Evolutionary conservation across 23 tunicate genomes (phyloP), one percentile per base, ranked within the genome.

Genomic region (Ciona savignyi): DNA sequence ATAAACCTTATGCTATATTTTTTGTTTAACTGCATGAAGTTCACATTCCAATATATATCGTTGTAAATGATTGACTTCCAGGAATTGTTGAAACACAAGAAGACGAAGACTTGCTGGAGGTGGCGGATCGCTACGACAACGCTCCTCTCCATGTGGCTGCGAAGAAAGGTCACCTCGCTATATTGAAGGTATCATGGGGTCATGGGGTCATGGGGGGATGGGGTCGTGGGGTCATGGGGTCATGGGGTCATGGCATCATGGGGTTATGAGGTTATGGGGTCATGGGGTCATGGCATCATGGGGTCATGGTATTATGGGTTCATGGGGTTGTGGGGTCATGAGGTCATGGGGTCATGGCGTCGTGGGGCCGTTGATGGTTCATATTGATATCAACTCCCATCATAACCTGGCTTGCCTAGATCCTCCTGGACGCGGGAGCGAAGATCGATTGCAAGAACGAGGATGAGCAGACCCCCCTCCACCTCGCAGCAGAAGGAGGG

Each of bases 401-500:
- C 23, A 31, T 22, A n/a, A 0, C 0, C 32, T 0, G n/a, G n/a
- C n/a, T n/a, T n/a, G 9, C 51, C 23, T 60, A 90, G 97, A 68
- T 83, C 25, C 51, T 91, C 27, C 70, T 91, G 42, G 91, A 91
- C 25, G 67, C 78, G 26, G 83, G 80, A 42, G 90, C 90, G 3
- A 34, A 61, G 15, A 62, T 73, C 23, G 95, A 87, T 35, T 62
- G 62, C 26, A 94, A 94, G 79, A 94, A 94, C 68, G 99, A 94
- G 42, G 99, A 86, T 28, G 99, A 94, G 71, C 95, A 94, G 82
- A 94, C 99, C 61, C 95, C 99, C 1, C 68, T 94, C 60, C 99
- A 94, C 61, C 80, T 86, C 23, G 99, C 99, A 30, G 95, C 99
- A 0, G 79, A 78, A 3, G 51, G 70, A 1, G 99, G 99, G 11